Evolutionary conservation across 2,113 vertebrate species (phyloP).

Genomic region (Thalassoma bifasciatum): DNA sequence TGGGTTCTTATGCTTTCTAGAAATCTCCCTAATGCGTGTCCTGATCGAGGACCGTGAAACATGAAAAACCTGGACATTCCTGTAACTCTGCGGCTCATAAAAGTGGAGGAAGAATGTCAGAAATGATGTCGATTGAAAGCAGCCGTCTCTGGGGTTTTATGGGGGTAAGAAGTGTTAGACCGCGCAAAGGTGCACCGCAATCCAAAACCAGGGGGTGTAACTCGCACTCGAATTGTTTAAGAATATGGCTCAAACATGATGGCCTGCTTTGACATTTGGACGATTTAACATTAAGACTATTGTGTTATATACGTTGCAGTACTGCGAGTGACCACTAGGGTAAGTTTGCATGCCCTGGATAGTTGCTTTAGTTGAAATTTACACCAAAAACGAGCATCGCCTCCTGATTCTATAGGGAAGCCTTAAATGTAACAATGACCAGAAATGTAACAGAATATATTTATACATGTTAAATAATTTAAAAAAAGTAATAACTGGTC

Average conservation of each 20-base stretch:
- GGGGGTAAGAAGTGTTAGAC: background rate
- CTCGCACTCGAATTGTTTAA: background rate
- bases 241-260: background rate
- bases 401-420: no score
- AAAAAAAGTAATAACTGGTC: no score
- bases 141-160: no score
- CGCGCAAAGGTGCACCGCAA: no score
- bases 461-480: no score
- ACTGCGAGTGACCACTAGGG: background rate
- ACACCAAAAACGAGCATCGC: no score
- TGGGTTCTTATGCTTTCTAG: constrained; percentile 48
- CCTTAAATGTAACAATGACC: no score
- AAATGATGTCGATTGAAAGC: background rate
- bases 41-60: background rate
- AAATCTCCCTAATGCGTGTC: constrained; percentile 4
- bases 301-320: background rate
- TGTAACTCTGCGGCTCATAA: background rate
- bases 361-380: no score
- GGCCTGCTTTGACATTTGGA: background rate
- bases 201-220: background rate
- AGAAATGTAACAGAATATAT: no score
- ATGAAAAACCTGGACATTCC: background rate
- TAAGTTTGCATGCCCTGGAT: background rate
- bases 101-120: background rate
- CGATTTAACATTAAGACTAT: background rate